phyloP scores from a whole-genome alignment of 1,140 invertebrate genomes.

The Subanguina moxae region DNA sequence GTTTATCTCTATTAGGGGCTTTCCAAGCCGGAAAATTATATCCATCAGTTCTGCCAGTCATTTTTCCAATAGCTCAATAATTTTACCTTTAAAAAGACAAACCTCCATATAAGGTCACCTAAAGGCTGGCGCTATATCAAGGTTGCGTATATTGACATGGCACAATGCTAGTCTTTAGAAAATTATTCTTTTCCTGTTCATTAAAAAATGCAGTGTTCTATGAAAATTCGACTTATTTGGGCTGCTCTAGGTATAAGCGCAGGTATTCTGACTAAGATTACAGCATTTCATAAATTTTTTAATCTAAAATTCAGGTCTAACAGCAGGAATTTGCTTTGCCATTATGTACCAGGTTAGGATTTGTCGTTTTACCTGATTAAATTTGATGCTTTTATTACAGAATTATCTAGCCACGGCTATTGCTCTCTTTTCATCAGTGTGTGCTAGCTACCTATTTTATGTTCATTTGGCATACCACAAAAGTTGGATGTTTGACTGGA shows the following conservation, averaged over 20 bases:
- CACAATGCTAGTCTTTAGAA: not conserved
- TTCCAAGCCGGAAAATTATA: too few species aligned
- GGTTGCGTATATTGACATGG: not conserved
- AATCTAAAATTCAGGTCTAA: constrained; percentile 18
- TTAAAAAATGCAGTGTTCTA: constrained; percentile 4
- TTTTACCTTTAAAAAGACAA: not conserved
- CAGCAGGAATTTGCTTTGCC: constrained; percentile 38
- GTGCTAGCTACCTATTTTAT: constrained; percentile 43
- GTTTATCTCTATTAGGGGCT: too few species aligned
- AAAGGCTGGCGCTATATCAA: not conserved
- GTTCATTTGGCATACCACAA: constrained; percentile 45
- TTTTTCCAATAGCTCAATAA: too few species aligned
- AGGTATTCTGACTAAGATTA: not conserved
- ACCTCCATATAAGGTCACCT: not conserved
- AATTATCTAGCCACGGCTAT: constrained; percentile 42
- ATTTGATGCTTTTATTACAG: constrained; percentile 19
- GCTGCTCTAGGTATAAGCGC: constrained; percentile 40
- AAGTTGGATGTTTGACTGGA: constrained; percentile 44
- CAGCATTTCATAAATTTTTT: not conserved
- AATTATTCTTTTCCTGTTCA: not conserved
- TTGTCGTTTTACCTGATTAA: not conserved
- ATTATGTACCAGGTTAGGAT: constrained; percentile 32
- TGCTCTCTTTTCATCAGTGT: constrained; percentile 46
- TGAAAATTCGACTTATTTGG: constrained; percentile 46
- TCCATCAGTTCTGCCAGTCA: too few species aligned